phyloP scores from a whole-genome alignment of 2,888 invertebrate genomes.

The Steinernema scapterisci region DNA sequence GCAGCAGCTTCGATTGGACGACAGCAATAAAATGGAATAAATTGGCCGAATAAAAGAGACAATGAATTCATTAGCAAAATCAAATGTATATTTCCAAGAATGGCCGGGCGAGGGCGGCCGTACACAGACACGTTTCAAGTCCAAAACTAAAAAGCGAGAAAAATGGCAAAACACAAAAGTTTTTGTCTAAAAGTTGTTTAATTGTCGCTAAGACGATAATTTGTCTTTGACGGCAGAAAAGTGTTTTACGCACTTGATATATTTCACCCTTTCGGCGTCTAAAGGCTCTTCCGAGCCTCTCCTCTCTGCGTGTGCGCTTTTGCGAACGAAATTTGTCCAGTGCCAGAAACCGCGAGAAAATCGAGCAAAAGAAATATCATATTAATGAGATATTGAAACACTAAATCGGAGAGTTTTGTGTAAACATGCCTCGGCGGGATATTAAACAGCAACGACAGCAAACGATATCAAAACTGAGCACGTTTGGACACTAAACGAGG shows the following conservation, averaged over 20 bases:
- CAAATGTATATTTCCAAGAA: not conserved
- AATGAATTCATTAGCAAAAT: not conserved
- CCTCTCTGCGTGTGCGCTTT: not conserved
- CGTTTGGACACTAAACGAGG: not conserved
- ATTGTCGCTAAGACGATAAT: conserved; percentile 30
- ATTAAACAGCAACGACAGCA: not conserved
- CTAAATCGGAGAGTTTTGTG: not conserved
- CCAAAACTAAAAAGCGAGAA: not conserved
- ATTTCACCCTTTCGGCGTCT: not conserved
- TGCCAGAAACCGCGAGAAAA: no score
- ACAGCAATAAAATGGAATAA: not conserved
- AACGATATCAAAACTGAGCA: not conserved
- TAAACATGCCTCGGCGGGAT: not conserved
- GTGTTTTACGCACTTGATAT: not conserved
- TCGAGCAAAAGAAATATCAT: not conserved
- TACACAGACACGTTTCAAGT: not conserved
- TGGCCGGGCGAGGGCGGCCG: not conserved
- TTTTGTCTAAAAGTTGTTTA: not conserved
- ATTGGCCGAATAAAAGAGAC: conserved; percentile 9
- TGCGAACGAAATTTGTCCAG: not conserved
- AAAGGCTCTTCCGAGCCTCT: not conserved
- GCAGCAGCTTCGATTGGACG: not conserved
- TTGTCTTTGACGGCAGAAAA: not conserved
- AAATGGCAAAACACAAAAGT: not conserved
- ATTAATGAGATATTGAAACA: not conserved